A percentile compares a stretch with the other conserved stretches of the same genome.
These are phyloP conservation scores for Seladonia tumulorum DNA, from an alignment of 2,888 invertebrate genomes.

Conservation along the genomic window DNA sequence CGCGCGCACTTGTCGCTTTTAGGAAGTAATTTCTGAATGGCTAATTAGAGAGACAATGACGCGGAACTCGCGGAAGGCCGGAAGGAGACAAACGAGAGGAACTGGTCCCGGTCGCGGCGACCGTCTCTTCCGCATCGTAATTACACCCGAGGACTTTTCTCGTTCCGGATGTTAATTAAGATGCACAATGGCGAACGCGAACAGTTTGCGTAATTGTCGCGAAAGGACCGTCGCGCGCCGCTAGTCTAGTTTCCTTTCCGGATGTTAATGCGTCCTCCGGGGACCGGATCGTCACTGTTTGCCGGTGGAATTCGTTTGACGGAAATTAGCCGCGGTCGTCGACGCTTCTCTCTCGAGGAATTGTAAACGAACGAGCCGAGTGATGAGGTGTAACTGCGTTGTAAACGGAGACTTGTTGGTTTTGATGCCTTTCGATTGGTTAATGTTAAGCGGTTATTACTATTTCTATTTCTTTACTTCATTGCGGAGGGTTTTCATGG, in stretches of 20 bases:
- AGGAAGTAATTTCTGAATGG: conserved; percentile 80
- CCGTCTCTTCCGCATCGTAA: conserved; percentile 71
- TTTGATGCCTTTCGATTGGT: not conserved
- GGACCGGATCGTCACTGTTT: not conserved
- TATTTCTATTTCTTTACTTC: not conserved
- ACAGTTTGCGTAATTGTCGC: conserved; percentile 39
- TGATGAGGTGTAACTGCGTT: not conserved
- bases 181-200: conserved; percentile 39
- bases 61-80: conserved; percentile 73
- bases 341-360: not conserved
- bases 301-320: conserved; percentile 1
- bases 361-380: not conserved
- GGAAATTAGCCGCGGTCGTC: not conserved
- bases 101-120: conserved; percentile 54
- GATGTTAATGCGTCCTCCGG: not conserved
- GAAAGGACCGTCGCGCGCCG: conserved; percentile 19
- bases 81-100: conserved; percentile 60
- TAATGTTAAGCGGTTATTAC: not conserved
- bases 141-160: conserved; percentile 60
- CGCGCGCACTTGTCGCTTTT: conserved; percentile 72
- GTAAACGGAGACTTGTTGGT: too few species aligned
- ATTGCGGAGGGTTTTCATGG: not conserved
- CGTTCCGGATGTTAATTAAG: conserved; percentile 63
- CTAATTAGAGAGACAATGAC: conserved; percentile 79
- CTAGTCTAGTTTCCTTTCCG: conserved; percentile 37